Conservation (phyloP, 2,888 invertebrate genomes). For the Peribatodes rhomboidaria region DNA sequence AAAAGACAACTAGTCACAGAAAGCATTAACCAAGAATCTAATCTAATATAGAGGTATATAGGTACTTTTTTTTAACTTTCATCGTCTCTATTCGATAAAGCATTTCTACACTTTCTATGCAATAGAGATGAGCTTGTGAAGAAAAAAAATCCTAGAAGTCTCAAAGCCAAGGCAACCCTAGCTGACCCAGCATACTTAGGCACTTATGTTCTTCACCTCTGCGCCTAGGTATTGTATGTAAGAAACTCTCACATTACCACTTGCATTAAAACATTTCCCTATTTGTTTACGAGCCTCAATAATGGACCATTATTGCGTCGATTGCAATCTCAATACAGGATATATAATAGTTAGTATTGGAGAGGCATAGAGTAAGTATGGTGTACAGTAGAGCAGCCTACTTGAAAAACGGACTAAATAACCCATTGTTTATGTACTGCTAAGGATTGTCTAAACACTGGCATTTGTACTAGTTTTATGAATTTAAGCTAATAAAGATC, state of each 20-base stretch:
- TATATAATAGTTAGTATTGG: not conserved
- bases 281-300: conserved; percentile 61
- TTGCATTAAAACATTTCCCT: conserved; percentile 59
- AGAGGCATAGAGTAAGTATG: not conserved
- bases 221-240: not conserved
- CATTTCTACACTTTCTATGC: too few species aligned
- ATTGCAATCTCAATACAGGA: conserved; percentile 33
- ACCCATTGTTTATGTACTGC: too few species aligned
- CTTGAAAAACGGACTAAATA: too few species aligned
- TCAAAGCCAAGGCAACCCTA: conserved; percentile 6
- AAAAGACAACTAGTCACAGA: too few species aligned
- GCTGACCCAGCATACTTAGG: not conserved
- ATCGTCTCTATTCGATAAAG: too few species aligned
- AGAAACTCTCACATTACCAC: conserved; percentile 32
- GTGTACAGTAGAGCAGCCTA: not conserved
- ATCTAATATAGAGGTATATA: too few species aligned
- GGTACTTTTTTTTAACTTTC: too few species aligned
- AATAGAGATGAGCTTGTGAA: too few species aligned
- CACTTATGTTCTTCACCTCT: not conserved
- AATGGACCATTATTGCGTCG: conserved; percentile 59
- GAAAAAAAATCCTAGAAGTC: not conserved
- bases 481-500: too few species aligned
- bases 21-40: too few species aligned
- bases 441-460: too few species aligned
- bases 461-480: too few species aligned